Percentiles rank a stretch among this genome's conserved stretches.
Evolutionary conservation across 1,140 invertebrate species (phyloP).

Genomic region (Xylocopa sonorina): DNA sequence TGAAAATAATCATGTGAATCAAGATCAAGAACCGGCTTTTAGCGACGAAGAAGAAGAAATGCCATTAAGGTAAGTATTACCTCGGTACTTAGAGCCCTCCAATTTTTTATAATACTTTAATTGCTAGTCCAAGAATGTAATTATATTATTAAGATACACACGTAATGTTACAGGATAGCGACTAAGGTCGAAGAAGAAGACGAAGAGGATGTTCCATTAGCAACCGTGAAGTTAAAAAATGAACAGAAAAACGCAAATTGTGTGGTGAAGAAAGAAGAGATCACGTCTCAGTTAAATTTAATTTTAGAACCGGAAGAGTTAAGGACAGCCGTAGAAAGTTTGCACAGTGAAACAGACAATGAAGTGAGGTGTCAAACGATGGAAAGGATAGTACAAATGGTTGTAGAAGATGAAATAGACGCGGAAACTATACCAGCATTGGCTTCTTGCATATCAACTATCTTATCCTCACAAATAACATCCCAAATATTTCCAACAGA

Average conservation of each 20-base stretch:
- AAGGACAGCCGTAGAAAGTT: constrained; percentile 85
- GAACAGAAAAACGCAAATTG: constrained; percentile 76
- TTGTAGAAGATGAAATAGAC: constrained; percentile 86
- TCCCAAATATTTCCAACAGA: constrained; percentile 81
- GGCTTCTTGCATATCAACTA: constrained; percentile 82
- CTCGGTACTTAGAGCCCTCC: neutral
- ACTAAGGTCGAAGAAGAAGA: constrained; percentile 87
- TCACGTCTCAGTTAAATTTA: constrained; percentile 79
- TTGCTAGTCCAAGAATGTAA: neutral
- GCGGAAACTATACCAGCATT: constrained; percentile 84
- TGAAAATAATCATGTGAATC: constrained; percentile 82
- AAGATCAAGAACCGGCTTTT: constrained; percentile 87
- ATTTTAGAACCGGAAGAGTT: constrained; percentile 85
- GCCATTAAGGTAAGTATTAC: constrained; percentile 73
- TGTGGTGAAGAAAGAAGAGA: constrained; percentile 80
- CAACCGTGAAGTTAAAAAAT: constrained; percentile 85
- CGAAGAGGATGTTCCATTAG: constrained; percentile 92
- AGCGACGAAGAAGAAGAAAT: constrained; percentile 91
- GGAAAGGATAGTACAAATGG: constrained; percentile 86
- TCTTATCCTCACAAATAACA: constrained; percentile 81
- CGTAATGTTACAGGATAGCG: constrained; percentile 71
- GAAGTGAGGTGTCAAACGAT: constrained; percentile 87
- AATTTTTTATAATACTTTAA: neutral
- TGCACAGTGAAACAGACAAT: constrained; percentile 86
- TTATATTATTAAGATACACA: neutral